Conservation (phyloP, 2,797 vertebrate species). For the Takifugu ocellatus region DNA sequence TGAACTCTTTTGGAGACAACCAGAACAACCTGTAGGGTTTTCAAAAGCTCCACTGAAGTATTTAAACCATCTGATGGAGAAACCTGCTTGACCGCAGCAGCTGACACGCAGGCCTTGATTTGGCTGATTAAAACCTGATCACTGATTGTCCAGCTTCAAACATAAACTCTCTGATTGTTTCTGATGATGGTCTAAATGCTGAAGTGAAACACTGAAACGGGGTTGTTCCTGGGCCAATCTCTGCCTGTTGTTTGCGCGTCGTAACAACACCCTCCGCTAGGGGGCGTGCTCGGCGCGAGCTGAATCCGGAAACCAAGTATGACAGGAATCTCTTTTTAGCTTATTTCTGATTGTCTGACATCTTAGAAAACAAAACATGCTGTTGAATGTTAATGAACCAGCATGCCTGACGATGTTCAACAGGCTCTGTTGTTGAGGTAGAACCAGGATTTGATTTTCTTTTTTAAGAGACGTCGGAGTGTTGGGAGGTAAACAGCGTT, state of each 20-base stretch:
- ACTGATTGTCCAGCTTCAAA: conserved; percentile 2
- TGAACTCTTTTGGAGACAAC: too few species aligned
- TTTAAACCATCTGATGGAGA: conserved; percentile 1
- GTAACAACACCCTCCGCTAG: conserved; percentile 45
- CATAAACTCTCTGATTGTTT: neutral
- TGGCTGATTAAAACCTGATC: neutral
- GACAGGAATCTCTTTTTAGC: conserved; percentile 13
- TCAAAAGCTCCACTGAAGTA: neutral
- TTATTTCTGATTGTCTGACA: conserved; percentile 57
- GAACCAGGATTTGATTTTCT: conserved; percentile 39
- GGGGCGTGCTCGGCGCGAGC: conserved; percentile 32
- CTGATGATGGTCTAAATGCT: conserved; percentile 15
- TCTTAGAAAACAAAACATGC: conserved; percentile 25
- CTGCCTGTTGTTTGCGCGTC: conserved; percentile 23
- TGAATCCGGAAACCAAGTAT: conserved; percentile 1
- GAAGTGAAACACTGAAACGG: neutral
- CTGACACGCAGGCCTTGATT: neutral
- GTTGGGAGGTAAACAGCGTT: conserved; percentile 55
- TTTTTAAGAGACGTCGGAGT: conserved; percentile 45
- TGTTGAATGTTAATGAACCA: neutral
- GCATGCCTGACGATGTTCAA: neutral
- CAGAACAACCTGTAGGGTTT: neutral
- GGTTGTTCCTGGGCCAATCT: too few species aligned
- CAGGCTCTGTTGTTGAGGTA: conserved; percentile 55
- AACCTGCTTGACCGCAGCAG: conserved; percentile 9